Conservation (phyloP, 1,140 invertebrate genomes). For the Aphelenchoides besseyi region DNA sequence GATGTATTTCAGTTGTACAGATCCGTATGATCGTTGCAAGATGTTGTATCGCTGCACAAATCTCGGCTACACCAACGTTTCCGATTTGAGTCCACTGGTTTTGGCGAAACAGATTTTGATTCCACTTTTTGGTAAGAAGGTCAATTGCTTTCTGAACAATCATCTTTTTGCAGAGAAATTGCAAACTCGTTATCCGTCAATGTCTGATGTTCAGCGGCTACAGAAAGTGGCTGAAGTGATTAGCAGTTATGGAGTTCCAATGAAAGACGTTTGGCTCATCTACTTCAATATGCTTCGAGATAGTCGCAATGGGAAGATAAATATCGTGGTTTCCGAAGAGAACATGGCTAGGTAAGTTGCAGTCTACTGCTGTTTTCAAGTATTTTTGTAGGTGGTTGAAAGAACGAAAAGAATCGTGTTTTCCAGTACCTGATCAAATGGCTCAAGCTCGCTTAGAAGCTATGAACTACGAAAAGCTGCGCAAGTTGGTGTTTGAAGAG, state of each 20-base stretch:
- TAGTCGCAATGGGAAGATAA: background rate
- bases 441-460: background rate
- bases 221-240: background rate
- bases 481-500: background rate
- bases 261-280: conserved; percentile 1
- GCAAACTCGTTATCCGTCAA: background rate
- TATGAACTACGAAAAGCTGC: background rate
- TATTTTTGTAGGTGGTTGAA: conserved; percentile 3
- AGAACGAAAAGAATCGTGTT: background rate
- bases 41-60: conserved; percentile 8
- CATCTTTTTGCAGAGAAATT: background rate
- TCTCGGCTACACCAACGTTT: conserved; percentile 16
- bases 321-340: background rate
- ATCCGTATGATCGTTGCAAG: background rate
- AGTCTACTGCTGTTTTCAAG: background rate
- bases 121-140: conserved; percentile 3
- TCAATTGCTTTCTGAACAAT: background rate
- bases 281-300: background rate
- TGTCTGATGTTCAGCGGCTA: background rate
- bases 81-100: background rate
- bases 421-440: background rate
- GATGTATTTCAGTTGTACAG: background rate
- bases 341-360: background rate
- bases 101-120: background rate
- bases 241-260: background rate